phyloP scores from a whole-genome alignment of 2,113 vertebrate species.

The Lonchura striata region DNA sequence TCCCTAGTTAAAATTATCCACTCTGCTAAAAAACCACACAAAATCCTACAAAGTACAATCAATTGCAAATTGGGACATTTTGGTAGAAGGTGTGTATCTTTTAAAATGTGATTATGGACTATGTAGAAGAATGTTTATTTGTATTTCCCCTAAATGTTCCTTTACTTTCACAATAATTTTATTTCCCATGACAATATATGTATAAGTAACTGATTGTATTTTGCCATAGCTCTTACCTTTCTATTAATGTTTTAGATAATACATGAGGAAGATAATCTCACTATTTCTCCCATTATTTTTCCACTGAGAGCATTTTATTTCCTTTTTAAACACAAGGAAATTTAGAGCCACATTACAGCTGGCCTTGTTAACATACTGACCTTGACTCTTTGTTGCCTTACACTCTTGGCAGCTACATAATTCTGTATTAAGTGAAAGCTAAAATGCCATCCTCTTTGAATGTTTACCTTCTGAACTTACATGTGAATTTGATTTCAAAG shows the following conservation, averaged over 20 bases:
- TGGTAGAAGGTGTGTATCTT: background rate
- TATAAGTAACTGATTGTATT: background rate
- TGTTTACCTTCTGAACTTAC: background rate
- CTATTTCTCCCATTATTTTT: background rate
- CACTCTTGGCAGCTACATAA: background rate
- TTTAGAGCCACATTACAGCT: background rate
- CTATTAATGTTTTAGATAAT: background rate
- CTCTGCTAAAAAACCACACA: background rate
- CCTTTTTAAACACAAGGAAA: background rate
- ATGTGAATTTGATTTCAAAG: background rate
- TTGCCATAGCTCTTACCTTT: background rate
- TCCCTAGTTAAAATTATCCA: background rate
- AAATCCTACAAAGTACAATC: background rate
- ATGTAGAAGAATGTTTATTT: background rate
- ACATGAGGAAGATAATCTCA: background rate
- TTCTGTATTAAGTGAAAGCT: background rate
- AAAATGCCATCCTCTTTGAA: background rate
- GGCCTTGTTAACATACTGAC: background rate
- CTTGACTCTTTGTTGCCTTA: background rate
- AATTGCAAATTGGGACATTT: background rate
- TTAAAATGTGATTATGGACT: background rate
- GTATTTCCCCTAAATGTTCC: background rate
- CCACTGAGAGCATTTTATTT: background rate
- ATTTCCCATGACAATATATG: background rate
- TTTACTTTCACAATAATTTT: background rate